Evolutionary conservation across 2,888 invertebrate species (phyloP).

Genomic region (Brachynemurus nebulosus): DNA sequence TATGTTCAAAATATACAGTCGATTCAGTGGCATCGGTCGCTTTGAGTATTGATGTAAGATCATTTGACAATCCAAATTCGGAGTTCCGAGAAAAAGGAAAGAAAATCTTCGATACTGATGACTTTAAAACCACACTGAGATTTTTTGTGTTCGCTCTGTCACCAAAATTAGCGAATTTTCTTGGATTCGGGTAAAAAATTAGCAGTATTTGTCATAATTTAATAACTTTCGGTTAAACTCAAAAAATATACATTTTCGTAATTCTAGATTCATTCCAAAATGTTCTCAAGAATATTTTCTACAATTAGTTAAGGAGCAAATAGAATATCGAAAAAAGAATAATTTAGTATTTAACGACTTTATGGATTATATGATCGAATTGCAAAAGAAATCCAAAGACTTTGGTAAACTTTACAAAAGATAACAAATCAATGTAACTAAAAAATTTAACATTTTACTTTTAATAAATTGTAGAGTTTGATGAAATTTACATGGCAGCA

Average conservation of each 20-base stretch:
- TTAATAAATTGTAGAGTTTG: constrained; percentile 14
- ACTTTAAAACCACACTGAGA: too few species aligned
- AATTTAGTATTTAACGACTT: constrained; percentile 27
- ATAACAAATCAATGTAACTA: too few species aligned
- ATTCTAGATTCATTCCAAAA: constrained; percentile 8
- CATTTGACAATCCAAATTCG: constrained; percentile 21
- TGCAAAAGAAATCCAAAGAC: constrained; percentile 14
- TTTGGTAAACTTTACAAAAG: constrained; percentile 9
- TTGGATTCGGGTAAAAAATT: too few species aligned
- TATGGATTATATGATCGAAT: constrained; percentile 25
- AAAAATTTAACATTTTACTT: too few species aligned
- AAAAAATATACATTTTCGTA: background rate
- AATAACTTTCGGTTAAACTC: background rate
- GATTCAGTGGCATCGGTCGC: constrained; percentile 30
- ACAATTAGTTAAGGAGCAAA: constrained; percentile 22
- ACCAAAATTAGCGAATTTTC: background rate
- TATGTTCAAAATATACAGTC: constrained; percentile 26
- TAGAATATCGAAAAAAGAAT: constrained; percentile 24
- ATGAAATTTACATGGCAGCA: constrained; percentile 16
- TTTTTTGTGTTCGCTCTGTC: background rate
- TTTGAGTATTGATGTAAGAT: constrained; percentile 26
- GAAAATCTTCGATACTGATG: background rate
- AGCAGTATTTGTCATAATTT: background rate
- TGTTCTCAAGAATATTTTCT: constrained; percentile 23
- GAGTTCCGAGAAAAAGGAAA: constrained; percentile 17